phyloP scores from a whole-genome alignment of 2,797 vertebrate species.

The Cygnus olor region DNA sequence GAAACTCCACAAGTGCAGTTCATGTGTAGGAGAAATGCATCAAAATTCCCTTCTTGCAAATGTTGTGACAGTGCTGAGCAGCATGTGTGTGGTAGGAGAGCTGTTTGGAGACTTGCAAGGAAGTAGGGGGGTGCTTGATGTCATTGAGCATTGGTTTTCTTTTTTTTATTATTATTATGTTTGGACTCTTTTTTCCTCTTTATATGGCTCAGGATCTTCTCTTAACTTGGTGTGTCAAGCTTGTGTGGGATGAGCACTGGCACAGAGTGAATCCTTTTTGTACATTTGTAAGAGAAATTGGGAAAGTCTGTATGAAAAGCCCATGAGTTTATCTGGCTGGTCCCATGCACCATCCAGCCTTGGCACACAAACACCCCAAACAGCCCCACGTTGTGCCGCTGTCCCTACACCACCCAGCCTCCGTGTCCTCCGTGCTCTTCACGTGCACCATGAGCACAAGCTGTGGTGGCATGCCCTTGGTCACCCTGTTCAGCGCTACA shows the following conservation, averaged over 20 bases:
- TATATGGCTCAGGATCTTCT: neutral
- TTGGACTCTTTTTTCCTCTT: neutral
- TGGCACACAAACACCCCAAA: neutral
- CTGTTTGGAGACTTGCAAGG: neutral
- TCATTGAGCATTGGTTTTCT: neutral
- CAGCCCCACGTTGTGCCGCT: neutral
- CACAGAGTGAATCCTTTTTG: fast-evolving
- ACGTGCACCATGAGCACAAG: neutral
- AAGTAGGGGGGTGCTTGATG: fast-evolving
- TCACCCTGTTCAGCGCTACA: neutral
- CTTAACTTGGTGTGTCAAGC: neutral
- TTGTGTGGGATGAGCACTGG: neutral
- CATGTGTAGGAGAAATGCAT: fast-evolving
- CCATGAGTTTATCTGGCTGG: neutral
- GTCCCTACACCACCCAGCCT: neutral
- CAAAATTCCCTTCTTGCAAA: neutral
- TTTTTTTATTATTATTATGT: neutral
- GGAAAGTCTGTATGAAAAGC: neutral
- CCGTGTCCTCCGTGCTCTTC: fast-evolving
- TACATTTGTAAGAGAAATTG: neutral
- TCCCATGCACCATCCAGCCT: neutral
- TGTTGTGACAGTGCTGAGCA: fast-evolving
- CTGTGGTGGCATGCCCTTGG: neutral
- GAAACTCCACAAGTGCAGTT: neutral
- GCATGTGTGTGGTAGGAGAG: neutral